Percentiles rank a stretch among this genome's conserved stretches.
Evolutionary conservation across 2,113 vertebrate species (phyloP).

Genomic region (Stomatorhinus ivindoensis): DNA sequence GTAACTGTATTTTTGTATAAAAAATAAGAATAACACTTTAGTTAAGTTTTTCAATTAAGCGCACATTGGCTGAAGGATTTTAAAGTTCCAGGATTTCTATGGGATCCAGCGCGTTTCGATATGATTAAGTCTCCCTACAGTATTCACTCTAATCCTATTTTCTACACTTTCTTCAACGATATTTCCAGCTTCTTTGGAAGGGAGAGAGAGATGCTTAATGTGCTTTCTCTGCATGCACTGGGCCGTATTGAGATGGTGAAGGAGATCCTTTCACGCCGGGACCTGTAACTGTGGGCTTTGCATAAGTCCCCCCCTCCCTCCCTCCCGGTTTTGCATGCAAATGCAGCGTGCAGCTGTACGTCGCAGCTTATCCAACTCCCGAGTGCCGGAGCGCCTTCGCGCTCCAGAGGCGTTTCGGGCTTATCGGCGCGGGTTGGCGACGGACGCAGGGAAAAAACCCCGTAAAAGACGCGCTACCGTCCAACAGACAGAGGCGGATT

Average conservation of each 20-base stretch:
- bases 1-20: neutral
- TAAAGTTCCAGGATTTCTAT: neutral
- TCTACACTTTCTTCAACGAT: neutral
- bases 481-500: neutral
- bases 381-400: neutral
- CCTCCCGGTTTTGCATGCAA: conserved; percentile 6
- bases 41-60: neutral
- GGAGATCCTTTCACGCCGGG: neutral
- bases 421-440: neutral
- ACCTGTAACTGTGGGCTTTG: conserved; percentile 7
- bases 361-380: neutral
- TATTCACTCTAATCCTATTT: neutral
- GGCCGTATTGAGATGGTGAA: neutral
- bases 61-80: neutral
- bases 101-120: neutral
- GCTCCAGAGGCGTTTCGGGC: neutral
- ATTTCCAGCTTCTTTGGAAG: neutral
- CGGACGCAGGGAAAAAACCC: neutral
- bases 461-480: neutral
- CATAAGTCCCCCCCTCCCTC: neutral
- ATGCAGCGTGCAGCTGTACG: neutral
- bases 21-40: neutral
- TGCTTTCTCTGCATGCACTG: conserved; percentile 5
- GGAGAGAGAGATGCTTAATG: neutral
- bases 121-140: neutral